Base-by-base conservation (phyloP, 30 jellyfish, hydroid and myxozoan genomes). In the Haliclystus octoradiatus region DNA sequence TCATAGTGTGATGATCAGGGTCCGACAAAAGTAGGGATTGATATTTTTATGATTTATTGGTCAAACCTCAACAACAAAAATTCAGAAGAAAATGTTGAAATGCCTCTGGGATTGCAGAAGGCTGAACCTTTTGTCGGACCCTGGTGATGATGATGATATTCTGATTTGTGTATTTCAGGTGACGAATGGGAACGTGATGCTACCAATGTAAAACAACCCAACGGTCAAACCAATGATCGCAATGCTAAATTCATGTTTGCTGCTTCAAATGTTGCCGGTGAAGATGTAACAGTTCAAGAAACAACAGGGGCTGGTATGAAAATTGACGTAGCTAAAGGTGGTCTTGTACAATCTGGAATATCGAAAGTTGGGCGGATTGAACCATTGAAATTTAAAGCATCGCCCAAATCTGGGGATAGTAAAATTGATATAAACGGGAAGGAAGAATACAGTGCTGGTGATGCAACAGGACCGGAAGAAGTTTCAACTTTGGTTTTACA, bases 191-290 rank as follows among this genome's bases (percentile, higher is more conserved):
- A 66, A 49, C 24, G 53, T 14, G 94, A 74, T 33, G 25, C 69
- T 5, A 40, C 14, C 19, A 40, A 19, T 19, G 57, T 19, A 9
- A 40, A 40, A 40, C 57, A 40, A 19, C 9, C 57, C 19, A 40
- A 9, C 57, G 57, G 57, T 40, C 57, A 28, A 0, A 28, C 19
- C 26, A 52, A 61, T 0, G 79, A 69, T n/a, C 22, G 34, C 49
- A 50, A 49, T 34, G 28, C 30, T 28, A 65, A 75, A 31, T 50
- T 75, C 19, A 28, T 78, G 0, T 82, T 78, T 61, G 91, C 95
- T 49, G 95, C 93, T 2, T 27, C 86, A 1, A 90, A 89, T 66
- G 76, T 72, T 12, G 95, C 98, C 15, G 94, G 94, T 0, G 86
- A 82, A 68, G 98, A 78, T 1, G 81, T 52, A n/a, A 65, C 33